These are phyloP conservation scores for Drosophila nigrodunni DNA, from an alignment of 1,140 invertebrate genomes.

Conservation along the genomic window DNA sequence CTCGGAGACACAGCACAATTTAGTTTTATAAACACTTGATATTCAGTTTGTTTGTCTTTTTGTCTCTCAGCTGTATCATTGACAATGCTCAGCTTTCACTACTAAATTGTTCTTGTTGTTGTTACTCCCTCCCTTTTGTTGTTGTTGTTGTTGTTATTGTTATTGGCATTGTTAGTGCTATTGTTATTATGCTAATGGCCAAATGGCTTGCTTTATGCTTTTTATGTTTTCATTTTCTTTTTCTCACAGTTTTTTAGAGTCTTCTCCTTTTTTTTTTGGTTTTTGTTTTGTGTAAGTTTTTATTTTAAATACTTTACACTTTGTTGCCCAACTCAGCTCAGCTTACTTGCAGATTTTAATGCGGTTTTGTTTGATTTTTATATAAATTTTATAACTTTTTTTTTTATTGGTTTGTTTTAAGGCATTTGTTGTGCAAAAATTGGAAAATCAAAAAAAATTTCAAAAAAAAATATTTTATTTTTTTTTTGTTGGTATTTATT, in stretches of 20 bases:
- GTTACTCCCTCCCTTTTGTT: no score
- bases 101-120: constrained; percentile 12
- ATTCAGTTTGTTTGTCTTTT: constrained; percentile 21
- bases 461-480: constrained; percentile 45
- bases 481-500: constrained; percentile 25
- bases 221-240: constrained; percentile 12
- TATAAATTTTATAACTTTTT: neutral
- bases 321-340: neutral
- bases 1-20: neutral
- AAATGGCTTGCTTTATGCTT: constrained; percentile 2
- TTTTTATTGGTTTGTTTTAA: constrained; percentile 14
- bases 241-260: constrained; percentile 6
- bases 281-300: constrained; percentile 15
- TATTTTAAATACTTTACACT: constrained; percentile 13
- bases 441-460: constrained; percentile 45
- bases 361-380: constrained; percentile 1
- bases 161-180: constrained; percentile 28
- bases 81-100: constrained; percentile 24
- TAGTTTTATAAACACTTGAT: constrained; percentile 57
- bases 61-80: constrained; percentile 19
- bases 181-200: constrained; percentile 42
- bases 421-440: constrained; percentile 43
- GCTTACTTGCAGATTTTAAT: constrained; percentile 9
- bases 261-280: constrained; percentile 1
- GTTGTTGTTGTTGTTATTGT: constrained; percentile 18